Percentiles rank a stretch among this genome's conserved stretches.
These are phyloP conservation scores for Rhynchotus rufescens DNA, from an alignment of 2,797 vertebrate species.

Conservation along the genomic window DNA sequence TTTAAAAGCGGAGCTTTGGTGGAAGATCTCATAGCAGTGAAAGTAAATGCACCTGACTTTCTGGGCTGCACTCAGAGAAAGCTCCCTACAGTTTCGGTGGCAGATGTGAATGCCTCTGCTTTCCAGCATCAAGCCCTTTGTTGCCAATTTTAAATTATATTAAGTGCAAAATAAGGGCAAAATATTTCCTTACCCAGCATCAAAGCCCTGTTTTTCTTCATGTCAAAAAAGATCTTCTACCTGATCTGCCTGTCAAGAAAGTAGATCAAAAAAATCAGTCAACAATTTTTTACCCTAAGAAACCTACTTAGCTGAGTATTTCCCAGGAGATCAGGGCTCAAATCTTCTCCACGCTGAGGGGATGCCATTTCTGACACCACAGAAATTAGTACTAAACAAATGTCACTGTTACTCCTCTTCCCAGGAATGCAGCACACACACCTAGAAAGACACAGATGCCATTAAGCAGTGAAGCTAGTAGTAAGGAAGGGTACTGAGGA, in stretches of 20 bases:
- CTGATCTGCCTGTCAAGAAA: not conserved
- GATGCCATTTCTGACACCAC: not conserved
- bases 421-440: not conserved
- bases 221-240: not conserved
- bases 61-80: not conserved
- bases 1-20: conserved; percentile 26
- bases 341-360: not conserved
- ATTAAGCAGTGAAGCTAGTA: not conserved
- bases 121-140: not conserved
- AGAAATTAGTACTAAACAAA: not conserved
- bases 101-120: not conserved
- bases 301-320: not conserved
- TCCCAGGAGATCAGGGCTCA: not conserved
- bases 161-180: not conserved
- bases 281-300: not conserved
- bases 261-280: too few species aligned
- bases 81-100: not conserved
- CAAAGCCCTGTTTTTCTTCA: not conserved
- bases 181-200: not conserved
- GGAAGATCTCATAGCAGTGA: not conserved
- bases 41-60: conserved; percentile 55
- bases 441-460: not conserved
- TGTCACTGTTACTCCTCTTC: not conserved
- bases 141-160: not conserved
- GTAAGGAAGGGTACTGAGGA: not conserved